Evolutionary conservation across 2,888 invertebrate species (phyloP).

Genomic region (Carcina quercana): DNA sequence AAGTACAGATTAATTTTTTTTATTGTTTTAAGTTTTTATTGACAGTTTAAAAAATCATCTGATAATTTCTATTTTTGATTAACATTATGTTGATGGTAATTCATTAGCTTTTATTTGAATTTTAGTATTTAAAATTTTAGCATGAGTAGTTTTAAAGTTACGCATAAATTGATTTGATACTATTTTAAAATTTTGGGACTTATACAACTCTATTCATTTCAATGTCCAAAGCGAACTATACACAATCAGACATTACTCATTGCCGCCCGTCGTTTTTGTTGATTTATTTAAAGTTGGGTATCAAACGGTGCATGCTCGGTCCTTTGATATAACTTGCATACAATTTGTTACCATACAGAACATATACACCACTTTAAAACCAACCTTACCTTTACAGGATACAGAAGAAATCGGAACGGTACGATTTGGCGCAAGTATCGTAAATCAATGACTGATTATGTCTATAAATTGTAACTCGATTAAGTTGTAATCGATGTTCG

Average conservation of each 20-base stretch:
- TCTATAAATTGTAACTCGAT: conserved; percentile 72
- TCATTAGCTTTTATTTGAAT: too few species aligned
- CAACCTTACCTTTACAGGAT: conserved; percentile 21
- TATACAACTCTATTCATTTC: conserved; percentile 30
- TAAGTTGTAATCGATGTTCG: conserved; percentile 66
- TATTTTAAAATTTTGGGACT: too few species aligned
- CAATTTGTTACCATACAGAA: conserved; percentile 56
- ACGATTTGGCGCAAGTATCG: conserved; percentile 22
- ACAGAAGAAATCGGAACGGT: conserved; percentile 13
- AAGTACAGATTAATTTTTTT: too few species aligned
- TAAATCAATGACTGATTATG: conserved; percentile 71
- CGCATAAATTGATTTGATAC: too few species aligned
- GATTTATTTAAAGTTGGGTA: conserved; percentile 68
- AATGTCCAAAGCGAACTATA: conserved; percentile 42
- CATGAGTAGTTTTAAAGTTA: too few species aligned
- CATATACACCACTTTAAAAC: conserved; percentile 16
- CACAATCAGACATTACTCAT: conserved; percentile 57
- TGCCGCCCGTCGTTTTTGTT: conserved; percentile 69
- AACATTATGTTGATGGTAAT: too few species aligned
- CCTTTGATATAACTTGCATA: conserved; percentile 63
- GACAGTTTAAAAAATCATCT: too few species aligned
- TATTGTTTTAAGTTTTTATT: too few species aligned
- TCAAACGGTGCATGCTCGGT: conserved; percentile 52
- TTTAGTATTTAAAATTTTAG: too few species aligned
- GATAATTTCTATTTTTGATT: too few species aligned